Conservation (phyloP, 2,888 invertebrate species). For the Parnassius smintheus region DNA sequence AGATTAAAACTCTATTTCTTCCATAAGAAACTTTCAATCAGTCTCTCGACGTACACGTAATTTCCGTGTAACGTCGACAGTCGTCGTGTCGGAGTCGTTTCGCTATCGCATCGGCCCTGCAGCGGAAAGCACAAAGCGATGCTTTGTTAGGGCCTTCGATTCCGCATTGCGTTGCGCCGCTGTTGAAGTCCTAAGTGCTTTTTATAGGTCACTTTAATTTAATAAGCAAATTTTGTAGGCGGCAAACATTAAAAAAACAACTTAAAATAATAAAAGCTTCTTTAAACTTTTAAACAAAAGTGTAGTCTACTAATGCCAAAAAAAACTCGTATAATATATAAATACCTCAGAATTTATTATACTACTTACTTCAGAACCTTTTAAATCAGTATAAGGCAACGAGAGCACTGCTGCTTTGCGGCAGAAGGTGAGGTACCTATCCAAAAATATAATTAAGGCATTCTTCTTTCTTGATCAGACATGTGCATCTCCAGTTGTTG, state of each 20-base stretch:
- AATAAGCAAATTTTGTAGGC: neutral
- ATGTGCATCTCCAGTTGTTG: too few species aligned
- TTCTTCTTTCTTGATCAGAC: too few species aligned
- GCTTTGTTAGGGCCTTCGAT: constrained; percentile 25
- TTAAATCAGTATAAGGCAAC: too few species aligned
- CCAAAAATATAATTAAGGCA: too few species aligned
- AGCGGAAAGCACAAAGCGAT: constrained; percentile 28
- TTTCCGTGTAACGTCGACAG: constrained; percentile 9
- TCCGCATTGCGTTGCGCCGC: constrained; percentile 1
- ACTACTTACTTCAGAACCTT: too few species aligned
- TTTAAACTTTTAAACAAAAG: too few species aligned
- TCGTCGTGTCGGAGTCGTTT: constrained; percentile 16
- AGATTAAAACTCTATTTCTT: constrained; percentile 6
- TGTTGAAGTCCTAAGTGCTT: constrained; percentile 9
- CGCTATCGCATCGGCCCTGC: constrained; percentile 19
- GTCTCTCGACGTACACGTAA: constrained; percentile 5
- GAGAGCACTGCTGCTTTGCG: too few species aligned
- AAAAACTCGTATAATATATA: too few species aligned
- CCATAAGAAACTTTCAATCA: constrained; percentile 8
- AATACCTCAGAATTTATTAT: too few species aligned
- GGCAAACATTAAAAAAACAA: neutral
- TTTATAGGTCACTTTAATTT: neutral
- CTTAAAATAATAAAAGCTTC: too few species aligned
- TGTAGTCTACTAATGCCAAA: too few species aligned
- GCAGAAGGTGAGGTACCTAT: too few species aligned